A percentile compares a stretch with the other conserved stretches of the same genome.
Evolutionary conservation across 2,113 vertebrate species (phyloP).

Genomic region (Polyodon spathula): DNA sequence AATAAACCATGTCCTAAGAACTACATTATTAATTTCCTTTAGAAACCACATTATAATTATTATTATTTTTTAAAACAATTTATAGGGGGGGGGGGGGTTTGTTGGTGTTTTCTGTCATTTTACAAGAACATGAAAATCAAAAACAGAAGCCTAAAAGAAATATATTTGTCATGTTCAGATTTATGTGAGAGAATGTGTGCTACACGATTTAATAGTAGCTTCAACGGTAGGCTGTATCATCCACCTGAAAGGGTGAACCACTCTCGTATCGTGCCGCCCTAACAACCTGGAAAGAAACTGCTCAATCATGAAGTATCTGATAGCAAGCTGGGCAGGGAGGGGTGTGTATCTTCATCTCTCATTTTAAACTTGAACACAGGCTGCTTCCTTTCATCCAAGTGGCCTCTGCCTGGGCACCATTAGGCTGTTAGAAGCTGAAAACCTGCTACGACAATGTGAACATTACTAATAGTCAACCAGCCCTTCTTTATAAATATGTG

Average conservation of each 20-base stretch:
- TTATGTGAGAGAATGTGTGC: too few relatives aligned
- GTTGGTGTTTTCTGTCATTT: too few relatives aligned
- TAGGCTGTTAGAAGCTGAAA: conserved; percentile 9
- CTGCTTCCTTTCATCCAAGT: conserved; percentile 9
- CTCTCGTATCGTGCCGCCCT: background rate
- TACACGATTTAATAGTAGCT: too few relatives aligned
- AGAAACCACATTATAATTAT: too few relatives aligned
- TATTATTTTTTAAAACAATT: too few relatives aligned
- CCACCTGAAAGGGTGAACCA: background rate
- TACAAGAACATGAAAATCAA: too few relatives aligned
- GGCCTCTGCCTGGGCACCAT: conserved; percentile 6
- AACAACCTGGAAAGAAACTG: background rate
- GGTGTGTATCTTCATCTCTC: background rate
- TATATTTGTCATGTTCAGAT: too few relatives aligned
- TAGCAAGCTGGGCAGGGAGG: background rate
- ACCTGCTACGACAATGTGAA: conserved; percentile 19
- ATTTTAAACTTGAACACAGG: conserved; percentile 16
- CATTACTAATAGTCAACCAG: conserved; percentile 25
- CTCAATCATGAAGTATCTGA: conserved; percentile 8
- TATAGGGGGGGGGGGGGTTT: too few relatives aligned
- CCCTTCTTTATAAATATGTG: background rate
- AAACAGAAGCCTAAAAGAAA: too few relatives aligned
- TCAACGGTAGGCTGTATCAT: background rate
- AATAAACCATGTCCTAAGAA: too few relatives aligned
- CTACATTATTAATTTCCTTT: too few relatives aligned